Evolutionary conservation across 2,797 vertebrate genomes (phyloP).

Genomic region (Falco naumanni): DNA sequence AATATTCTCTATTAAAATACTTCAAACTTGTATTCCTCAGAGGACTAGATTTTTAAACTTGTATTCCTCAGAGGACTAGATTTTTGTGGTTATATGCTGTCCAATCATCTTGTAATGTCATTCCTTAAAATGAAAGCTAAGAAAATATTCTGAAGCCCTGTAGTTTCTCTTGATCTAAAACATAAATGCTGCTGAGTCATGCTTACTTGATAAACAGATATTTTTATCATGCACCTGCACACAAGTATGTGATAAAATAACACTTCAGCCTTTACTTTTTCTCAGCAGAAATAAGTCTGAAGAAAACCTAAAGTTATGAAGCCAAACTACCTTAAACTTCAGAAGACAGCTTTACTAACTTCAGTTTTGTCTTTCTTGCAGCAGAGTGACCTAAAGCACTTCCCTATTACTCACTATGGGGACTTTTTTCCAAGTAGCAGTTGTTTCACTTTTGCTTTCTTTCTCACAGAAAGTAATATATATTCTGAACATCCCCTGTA

Average conservation of each 20-base stretch:
- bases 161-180: neutral
- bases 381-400: neutral
- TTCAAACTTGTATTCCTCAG: neutral
- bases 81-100: neutral
- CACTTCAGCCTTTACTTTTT: neutral
- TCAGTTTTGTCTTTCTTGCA: neutral
- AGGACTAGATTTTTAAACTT: neutral
- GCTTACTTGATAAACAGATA: conserved; percentile 15
- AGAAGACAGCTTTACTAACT: neutral
- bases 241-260: neutral
- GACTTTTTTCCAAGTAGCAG: neutral
- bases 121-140: neutral
- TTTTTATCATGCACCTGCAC: neutral
- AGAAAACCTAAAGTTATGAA: neutral
- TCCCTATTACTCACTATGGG: neutral
- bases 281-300: neutral
- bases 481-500: neutral
- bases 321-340: neutral
- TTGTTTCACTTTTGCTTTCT: conserved; percentile 37
- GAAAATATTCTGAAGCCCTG: neutral
- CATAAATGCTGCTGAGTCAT: conserved; percentile 59
- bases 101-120: neutral
- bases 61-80: neutral
- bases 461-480: neutral
- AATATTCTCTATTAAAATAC: neutral